Conservation (phyloP, 2,113 vertebrate species). For the Neogobius melanostomus region DNA sequence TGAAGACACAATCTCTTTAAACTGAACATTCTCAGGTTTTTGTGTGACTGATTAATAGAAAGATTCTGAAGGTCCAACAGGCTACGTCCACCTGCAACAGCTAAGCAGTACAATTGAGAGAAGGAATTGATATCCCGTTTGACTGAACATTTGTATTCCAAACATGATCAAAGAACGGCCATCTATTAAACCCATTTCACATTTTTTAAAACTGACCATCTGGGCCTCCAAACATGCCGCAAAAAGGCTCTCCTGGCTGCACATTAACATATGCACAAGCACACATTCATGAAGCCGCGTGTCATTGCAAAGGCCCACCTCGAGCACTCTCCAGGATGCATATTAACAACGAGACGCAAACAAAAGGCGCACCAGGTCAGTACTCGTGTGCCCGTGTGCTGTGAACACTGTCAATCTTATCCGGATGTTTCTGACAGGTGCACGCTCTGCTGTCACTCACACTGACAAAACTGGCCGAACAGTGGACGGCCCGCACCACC, state of each 20-base stretch:
- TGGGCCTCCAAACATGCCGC: neutral
- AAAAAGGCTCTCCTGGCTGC: neutral
- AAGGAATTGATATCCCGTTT: no score
- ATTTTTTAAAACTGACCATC: neutral
- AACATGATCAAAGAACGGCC: no score
- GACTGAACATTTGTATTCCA: no score
- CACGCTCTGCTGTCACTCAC: constrained; percentile 27
- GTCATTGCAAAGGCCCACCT: neutral
- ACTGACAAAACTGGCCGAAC: constrained; percentile 12
- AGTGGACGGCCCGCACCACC: constrained; percentile 31
- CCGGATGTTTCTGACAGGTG: constrained; percentile 30
- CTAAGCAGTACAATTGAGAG: no score
- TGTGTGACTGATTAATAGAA: no score
- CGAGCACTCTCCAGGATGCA: neutral
- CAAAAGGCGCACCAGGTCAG: neutral
- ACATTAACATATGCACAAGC: neutral
- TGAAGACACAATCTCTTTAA: no score
- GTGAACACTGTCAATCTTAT: constrained; percentile 16
- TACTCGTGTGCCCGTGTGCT: constrained; percentile 11
- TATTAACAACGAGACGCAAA: constrained; percentile 16
- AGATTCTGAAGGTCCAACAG: no score
- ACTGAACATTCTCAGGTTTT: no score
- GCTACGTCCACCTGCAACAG: no score
- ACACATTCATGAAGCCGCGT: neutral
- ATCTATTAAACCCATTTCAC: neutral